Base-by-base conservation (phyloP, 2,113 vertebrate genomes). In the Pomatorhinus ruficollis region DNA sequence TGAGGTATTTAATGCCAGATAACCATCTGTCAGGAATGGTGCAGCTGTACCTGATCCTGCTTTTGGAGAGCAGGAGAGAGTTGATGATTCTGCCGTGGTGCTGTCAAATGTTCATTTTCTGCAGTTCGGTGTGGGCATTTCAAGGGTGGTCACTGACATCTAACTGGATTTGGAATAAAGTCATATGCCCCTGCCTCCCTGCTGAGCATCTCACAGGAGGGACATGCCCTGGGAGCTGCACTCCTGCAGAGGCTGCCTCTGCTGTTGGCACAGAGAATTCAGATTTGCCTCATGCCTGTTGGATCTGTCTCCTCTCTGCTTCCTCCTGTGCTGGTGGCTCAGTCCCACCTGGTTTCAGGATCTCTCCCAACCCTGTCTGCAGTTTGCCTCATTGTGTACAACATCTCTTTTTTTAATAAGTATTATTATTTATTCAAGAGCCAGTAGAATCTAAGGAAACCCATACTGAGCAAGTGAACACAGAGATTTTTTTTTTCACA, bases 261-360 rank as follows among this genome's bases (percentile, higher is more conserved):
- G 60, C 37, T 82, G 40, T 16, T 63, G 39, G 57, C 59, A 53
- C 11, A 18, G 64, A 25, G 35, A 68, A 24, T 39, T 59, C 50
- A 56, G 50, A 25, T 0, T 2, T 75, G 40, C 19, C 21, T 44
- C 0, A 0, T 11, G 8, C 20, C 35, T 45, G 9, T 5, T 39
- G 56, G 20, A 28, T 60, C 35, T 18, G 4, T 31, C 17, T 35
- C 13, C 22, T 45, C 7, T 74, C 52, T 75, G 25, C n/a, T 69
- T 24, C 33, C 35, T 77, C 18, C 28, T 40, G 10, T 5, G 8
- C 68, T 72, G 44, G 6, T 54, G 49, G 6, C 22, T 86, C 27
- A 22, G 35, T 25, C 37, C 15, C 12, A 31, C 2, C 27, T 65
- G 40, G 20, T 44, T 87, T 75, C 70, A 59, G 83, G n/a, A 23